Evolutionary conservation across 2,888 invertebrate genomes (phyloP), one percentile per base, ranked within the genome.

Genomic region (Platerodrilus igneus): DNA sequence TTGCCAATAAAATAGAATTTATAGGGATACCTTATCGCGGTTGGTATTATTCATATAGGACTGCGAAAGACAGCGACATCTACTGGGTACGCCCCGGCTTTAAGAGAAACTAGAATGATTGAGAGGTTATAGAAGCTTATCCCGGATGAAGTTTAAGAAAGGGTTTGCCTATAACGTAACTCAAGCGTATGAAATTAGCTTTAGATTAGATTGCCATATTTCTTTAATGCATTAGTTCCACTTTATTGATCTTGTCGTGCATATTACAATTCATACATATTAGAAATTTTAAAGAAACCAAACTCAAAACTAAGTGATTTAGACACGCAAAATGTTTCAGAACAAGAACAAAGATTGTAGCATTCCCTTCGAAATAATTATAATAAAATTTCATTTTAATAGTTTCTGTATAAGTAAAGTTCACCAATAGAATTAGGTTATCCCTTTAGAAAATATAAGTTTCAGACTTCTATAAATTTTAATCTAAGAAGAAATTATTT

Each of bases 1-100:
- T 58, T 53, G 56, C 53, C 58, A 58, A 59, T 60, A 61, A 61
- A 57, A 58, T 59, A 43, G 55, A 52, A 59, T 59, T 58, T 58
- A 57, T 59, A 55, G 53, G 55, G 51, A 54, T 54, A 55, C 53
- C 56, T 55, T 58, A 58, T 58, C 58, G 56, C 47, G 48, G 50
- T 52, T 47, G 36, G 48, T 57, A 59, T 61, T 59, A 61, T 60
- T 59, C 60, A 59, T 60, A 55, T 56, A 47, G 45, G 53, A 47
- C 52, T 60, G 60, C 53, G 52, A 53, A 41, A 49, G 60, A 58
- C 58, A 58, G 57, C 52, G 55, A 58, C 58, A 60, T 58, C 57
- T 56, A 50, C 52, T 48, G 56, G 58, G 56, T 51, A 49, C 48
- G 53, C 45, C 47, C 38, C 47, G 32, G 51, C 45, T 43, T 37